Evolutionary conservation across 2,797 vertebrate species (phyloP).

Genomic region (Rhinogobio ventralis): DNA sequence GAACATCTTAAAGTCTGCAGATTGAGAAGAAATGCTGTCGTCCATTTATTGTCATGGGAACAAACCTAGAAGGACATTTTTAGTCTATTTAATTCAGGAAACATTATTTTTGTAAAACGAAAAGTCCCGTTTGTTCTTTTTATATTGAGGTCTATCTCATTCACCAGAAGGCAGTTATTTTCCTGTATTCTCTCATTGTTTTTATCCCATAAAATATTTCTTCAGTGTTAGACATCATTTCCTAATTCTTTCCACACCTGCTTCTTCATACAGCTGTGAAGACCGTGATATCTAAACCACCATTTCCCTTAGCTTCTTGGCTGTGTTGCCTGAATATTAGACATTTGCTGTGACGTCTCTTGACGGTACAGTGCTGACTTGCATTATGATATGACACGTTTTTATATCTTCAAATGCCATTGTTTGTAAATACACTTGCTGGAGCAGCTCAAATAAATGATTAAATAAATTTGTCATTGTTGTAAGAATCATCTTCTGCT

Average conservation of each 20-base stretch:
- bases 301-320: slow-evolving; percentile 33
- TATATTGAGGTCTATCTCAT: not conserved
- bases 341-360: slow-evolving; percentile 37
- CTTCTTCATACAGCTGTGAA: slow-evolving; percentile 34
- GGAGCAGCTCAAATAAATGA: slow-evolving; percentile 77
- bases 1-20: not conserved
- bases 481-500: slow-evolving; percentile 66
- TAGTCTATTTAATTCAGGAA: slow-evolving; percentile 48
- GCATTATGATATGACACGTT: slow-evolving; percentile 56
- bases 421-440: slow-evolving; percentile 84
- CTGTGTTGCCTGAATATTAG: slow-evolving; percentile 29
- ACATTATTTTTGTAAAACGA: slow-evolving; percentile 45
- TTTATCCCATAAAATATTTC: slow-evolving; percentile 23
- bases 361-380: slow-evolving; percentile 51
- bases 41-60: slow-evolving; percentile 43
- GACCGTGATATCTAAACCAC: slow-evolving; percentile 34
- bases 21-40: slow-evolving; percentile 35
- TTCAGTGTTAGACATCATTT: slow-evolving; percentile 35
- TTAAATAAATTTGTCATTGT: slow-evolving; percentile 77
- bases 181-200: slow-evolving; percentile 31
- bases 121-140: slow-evolving; percentile 18
- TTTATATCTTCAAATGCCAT: slow-evolving; percentile 69
- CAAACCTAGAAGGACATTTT: slow-evolving; percentile 41
- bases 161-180: slow-evolving; percentile 51
- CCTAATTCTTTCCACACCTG: slow-evolving; percentile 23